Base-by-base conservation (phyloP, 2,888 invertebrate genomes). In the Dinocampus coccinellae region DNA sequence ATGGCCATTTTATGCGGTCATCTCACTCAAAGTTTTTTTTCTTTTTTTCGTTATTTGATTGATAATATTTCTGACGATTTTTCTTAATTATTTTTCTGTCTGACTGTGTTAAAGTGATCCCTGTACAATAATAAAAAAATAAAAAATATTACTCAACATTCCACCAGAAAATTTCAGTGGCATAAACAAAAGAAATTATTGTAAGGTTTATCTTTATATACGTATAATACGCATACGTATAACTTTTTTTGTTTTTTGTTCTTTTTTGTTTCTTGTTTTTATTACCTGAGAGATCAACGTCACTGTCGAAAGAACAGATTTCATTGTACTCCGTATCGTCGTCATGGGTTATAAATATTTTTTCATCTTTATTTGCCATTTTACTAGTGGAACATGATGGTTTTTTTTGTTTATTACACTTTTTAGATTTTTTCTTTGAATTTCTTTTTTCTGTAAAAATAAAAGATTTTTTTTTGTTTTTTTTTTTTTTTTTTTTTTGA, bases 221-320 rank as follows among this genome's bases (percentile, higher is more conserved):
- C 9, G 2, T 47, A 16, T 47, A 47, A 20, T 7, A 47, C 47
- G 16, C 9, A 47, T 6, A 20, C 7, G 16, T 53, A 16, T 33
- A 13, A 29, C 20, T 29, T 58, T 9, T 47, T 57, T n/a, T n/a
- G n/a, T n/a, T n/a, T n/a, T n/a, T n/a, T n/a, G n/a, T n/a, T n/a
- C n/a, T n/a, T n/a, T n/a, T n/a, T n/a, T n/a, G n/a, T n/a, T n/a
- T n/a, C n/a, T n/a, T n/a, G n/a, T n/a, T n/a, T 36, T 33, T 61
- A 60, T 78, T 75, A 83, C 84, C 82, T 72, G 75, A 72, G 0
- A 84, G 70, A 68, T 77, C 76, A 3, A 83, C 63, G 62, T 74
- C 61, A 62, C 80, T 85, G 58, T 84, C 79, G 66, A 78, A 74
- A 0, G 83, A 83, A 55, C 84, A 83, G 67, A 83, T 74, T 4